Base-by-base conservation (phyloP, 2,888 invertebrate species). In the Rotaria sp. region DNA sequence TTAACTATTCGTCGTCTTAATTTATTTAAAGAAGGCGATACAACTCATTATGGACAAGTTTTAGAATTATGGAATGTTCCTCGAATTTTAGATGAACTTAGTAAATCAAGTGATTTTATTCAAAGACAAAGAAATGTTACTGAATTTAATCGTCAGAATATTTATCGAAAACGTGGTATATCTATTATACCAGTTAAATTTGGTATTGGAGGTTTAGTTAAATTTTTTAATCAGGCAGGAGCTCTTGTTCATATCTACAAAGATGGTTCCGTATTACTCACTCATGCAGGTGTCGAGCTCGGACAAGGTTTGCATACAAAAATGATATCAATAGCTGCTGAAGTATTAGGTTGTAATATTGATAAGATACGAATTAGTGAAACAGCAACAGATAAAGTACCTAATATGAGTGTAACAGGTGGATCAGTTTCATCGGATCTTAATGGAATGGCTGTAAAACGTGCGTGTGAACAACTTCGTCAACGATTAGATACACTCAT, bases 1-100 rank as follows among this genome's bases (percentile, higher is more conserved):
- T 86, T 88, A 86, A 88, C 93, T 93, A 88, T 94, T 26, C 90
- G 93, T 11, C 92, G 93, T 89, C 88, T 94, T 26, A 97, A 97
- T 92, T 92, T 97, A 89, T 96, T 95, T 89, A 92, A 93, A 89
- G 94, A 95, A 89, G 95, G 95, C 18, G 94, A 94, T 87, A 88
- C 90, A 5, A 96, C 96, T 0, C 94, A 94, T 89, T 96, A 94
- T 89, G 94, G 94, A 86, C 95, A 95, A 92, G 90, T 90, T 75
- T 90, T 97, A 85, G 92, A 92, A 1, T 92, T 94, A 88, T 96
- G 95, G 89, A 95, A 90, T 85, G 86, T 90, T 7, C 86, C 87
- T 10, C 87, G 89, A 10, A 90, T 90, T 85, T 92, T 91, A 91
- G 86, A 89, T 7, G 90, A 91, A 85, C 90, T 91, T 88, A 88